Conservation (phyloP, 2,113 vertebrate genomes). For the Larimichthys crocea region DNA sequence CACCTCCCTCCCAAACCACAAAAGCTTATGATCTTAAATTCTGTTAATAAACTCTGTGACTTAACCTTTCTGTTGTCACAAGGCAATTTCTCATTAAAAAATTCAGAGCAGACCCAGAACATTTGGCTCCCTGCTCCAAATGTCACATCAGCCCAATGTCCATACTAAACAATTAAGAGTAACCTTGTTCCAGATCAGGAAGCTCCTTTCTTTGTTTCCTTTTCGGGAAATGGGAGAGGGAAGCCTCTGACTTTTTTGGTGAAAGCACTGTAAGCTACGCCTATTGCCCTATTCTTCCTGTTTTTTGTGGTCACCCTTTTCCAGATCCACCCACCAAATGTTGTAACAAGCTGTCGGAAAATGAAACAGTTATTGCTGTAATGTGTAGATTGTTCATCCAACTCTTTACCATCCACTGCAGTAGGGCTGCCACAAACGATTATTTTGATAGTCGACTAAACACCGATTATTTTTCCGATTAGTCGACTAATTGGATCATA, state of each 20-base stretch:
- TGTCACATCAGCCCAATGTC: neutral
- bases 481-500: too few species aligned
- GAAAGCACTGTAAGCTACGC: constrained; percentile 36
- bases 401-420: neutral
- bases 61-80: neutral
- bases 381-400: neutral
- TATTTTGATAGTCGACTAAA: too few species aligned
- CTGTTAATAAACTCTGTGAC: neutral
- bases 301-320: constrained; percentile 37
- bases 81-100: neutral
- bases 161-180: neutral
- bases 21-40: neutral
- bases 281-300: constrained; percentile 41
- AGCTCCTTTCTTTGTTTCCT: constrained; percentile 27
- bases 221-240: constrained; percentile 49
- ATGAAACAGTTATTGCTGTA: neutral
- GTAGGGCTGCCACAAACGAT: too few species aligned
- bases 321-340: constrained; percentile 27
- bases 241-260: constrained; percentile 32
- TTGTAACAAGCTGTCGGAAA: neutral
- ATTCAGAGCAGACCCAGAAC: neutral
- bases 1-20: neutral
- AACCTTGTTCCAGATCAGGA: constrained; percentile 17
- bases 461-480: too few species aligned
- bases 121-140: constrained; percentile 16